Evolutionary conservation across 2,113 vertebrate genomes (phyloP).

Genomic region (Ursus arctos): DNA sequence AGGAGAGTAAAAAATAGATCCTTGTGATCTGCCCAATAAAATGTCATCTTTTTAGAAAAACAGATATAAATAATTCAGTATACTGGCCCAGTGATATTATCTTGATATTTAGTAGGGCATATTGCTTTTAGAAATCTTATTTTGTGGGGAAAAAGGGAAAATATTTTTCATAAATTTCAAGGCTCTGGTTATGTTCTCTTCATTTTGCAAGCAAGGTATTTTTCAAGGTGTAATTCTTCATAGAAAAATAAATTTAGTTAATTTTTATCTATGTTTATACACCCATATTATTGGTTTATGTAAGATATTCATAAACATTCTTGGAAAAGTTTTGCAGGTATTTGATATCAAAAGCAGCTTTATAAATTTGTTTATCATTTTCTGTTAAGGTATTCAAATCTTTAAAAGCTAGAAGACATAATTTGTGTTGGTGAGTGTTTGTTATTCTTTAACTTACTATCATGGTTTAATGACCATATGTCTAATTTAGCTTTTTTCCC

Average conservation of each 20-base stretch:
- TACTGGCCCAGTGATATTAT: not conserved
- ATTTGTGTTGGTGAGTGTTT: slow-evolving; percentile 17
- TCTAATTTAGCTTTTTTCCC: slow-evolving; percentile 77
- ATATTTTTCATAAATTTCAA: not conserved
- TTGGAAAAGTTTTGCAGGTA: not conserved
- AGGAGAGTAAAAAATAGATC: slow-evolving; percentile 15
- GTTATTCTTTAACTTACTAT: slow-evolving; percentile 47
- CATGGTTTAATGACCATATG: slow-evolving; percentile 51
- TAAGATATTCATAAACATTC: slow-evolving; percentile 67
- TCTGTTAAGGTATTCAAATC: slow-evolving; percentile 52
- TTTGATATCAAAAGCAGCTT: slow-evolving; percentile 77
- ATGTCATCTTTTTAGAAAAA: slow-evolving; percentile 51
- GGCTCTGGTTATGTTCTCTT: not conserved
- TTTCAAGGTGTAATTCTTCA: not conserved
- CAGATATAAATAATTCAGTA: slow-evolving; percentile 61
- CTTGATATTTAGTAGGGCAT: slow-evolving; percentile 40
- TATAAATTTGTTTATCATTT: slow-evolving; percentile 39
- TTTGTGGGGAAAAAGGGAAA: fast-evolving
- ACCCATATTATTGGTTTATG: not conserved
- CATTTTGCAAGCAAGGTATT: not conserved
- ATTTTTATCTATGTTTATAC: not conserved
- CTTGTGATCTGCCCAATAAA: slow-evolving; percentile 56
- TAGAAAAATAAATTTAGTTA: not conserved
- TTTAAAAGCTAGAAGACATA: slow-evolving; percentile 30
- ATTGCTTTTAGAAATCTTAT: slow-evolving; percentile 34